A percentile compares a stretch with the other conserved stretches of the same genome.
phyloP scores from a whole-genome alignment of 1,140 invertebrate species.

The Halictus rubicundus region DNA sequence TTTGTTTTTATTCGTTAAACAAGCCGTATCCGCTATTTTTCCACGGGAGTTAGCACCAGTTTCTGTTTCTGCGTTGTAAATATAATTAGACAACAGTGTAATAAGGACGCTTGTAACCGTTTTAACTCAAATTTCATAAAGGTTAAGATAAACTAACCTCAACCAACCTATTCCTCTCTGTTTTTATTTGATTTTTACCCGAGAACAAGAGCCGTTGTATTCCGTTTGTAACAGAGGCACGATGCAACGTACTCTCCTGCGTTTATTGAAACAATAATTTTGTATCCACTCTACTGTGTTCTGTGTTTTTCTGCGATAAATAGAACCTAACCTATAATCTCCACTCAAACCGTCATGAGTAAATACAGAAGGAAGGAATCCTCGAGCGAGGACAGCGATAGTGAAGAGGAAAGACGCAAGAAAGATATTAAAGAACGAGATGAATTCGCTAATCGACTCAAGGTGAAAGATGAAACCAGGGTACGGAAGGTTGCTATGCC shows the following conservation, averaged over 20 bases:
- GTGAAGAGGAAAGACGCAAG: constrained; percentile 85
- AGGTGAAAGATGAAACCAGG: constrained; percentile 94
- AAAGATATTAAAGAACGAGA: constrained; percentile 95
- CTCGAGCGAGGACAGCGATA: constrained; percentile 82
- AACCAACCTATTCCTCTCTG: too few species aligned
- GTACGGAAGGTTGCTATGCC: constrained; percentile 90
- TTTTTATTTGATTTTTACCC: background rate
- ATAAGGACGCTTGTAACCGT: background rate
- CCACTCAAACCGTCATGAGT: constrained; percentile 72
- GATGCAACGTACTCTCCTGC: background rate
- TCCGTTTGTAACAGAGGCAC: too few species aligned
- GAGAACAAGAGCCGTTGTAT: background rate
- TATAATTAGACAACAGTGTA: too few species aligned
- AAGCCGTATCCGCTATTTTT: background rate
- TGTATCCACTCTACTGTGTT: background rate
- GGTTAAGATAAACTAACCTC: constrained; percentile 24
- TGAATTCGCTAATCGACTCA: constrained; percentile 94
- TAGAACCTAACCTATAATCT: constrained; percentile 25
- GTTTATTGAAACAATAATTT: background rate
- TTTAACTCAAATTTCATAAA: background rate
- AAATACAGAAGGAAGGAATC: constrained; percentile 80
- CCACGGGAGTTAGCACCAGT: too few species aligned
- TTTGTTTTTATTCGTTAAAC: background rate
- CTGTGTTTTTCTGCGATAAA: background rate
- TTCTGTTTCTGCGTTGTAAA: too few species aligned